Percentiles rank a stretch among this genome's conserved stretches.
Evolutionary conservation across 2,113 vertebrate species (phyloP).

Genomic region (Anhinga anhinga): DNA sequence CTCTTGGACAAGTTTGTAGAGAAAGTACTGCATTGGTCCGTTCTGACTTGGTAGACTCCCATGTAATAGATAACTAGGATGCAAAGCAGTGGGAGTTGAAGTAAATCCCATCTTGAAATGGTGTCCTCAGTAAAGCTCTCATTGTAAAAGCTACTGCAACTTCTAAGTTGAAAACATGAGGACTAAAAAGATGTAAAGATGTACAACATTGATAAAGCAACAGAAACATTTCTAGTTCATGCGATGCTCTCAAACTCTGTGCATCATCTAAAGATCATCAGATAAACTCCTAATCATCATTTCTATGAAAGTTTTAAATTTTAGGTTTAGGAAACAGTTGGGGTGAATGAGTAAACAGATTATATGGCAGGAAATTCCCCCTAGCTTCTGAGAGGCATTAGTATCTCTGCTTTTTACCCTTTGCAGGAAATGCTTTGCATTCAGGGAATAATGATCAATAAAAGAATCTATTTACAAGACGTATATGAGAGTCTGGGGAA

Average conservation of each 20-base stretch:
- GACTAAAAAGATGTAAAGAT: neutral
- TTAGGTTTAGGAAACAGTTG: neutral
- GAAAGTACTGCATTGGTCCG: neutral
- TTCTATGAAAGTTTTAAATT: neutral
- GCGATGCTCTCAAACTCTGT: neutral
- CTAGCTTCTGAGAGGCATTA: neutral
- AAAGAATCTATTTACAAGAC: neutral
- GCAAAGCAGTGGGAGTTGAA: neutral
- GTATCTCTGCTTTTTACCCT: neutral
- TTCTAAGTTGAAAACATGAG: neutral
- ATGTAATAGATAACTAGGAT: neutral
- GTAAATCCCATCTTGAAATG: neutral
- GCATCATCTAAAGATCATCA: neutral
- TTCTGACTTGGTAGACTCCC: neutral
- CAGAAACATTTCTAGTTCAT: neutral
- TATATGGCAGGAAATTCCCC: neutral
- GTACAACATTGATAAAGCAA: neutral
- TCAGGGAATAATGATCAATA: neutral
- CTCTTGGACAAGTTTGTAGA: neutral
- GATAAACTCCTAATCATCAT: neutral
- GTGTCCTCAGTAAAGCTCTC: neutral
- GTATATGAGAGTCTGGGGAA: neutral
- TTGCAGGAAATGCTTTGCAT: neutral
- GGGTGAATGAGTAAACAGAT: neutral
- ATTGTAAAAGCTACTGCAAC: neutral